Evolutionary conservation across 1,140 invertebrate genomes (phyloP).

Genomic region (Pachypeltis micranthus): DNA sequence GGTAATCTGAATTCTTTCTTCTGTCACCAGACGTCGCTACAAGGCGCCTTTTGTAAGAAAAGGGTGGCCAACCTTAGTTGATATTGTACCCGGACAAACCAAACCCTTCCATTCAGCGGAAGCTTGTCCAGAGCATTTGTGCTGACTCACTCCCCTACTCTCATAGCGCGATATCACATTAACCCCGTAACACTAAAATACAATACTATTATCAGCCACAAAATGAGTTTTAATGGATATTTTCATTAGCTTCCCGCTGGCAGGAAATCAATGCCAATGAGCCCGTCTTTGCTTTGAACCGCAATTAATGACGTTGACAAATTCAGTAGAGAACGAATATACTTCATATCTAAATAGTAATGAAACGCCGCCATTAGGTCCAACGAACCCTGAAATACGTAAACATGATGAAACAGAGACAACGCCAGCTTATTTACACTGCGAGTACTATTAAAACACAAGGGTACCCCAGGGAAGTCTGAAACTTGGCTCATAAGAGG

Average conservation of each 20-base stretch:
- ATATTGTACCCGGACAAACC: too few relatives aligned
- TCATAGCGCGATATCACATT: background rate
- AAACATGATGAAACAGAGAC: too few relatives aligned
- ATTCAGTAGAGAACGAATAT: background rate
- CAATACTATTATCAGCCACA: background rate
- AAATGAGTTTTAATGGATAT: constrained; percentile 4
- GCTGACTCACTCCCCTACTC: too few relatives aligned
- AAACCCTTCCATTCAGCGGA: background rate
- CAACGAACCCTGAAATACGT: background rate
- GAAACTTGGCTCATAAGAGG: background rate
- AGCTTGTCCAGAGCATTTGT: background rate
- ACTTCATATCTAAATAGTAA: background rate
- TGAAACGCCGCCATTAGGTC: background rate
- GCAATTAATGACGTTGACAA: background rate
- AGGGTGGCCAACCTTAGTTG: too few relatives aligned
- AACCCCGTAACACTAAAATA: background rate
- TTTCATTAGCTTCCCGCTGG: constrained; percentile 16
- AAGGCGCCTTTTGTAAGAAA: too few relatives aligned
- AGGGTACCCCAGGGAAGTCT: background rate
- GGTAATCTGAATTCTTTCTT: too few relatives aligned
- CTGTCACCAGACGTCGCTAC: too few relatives aligned
- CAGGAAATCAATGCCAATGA: background rate
- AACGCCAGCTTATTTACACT: too few relatives aligned
- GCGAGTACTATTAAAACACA: background rate
- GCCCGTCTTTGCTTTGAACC: background rate